Conservation (phyloP, 2,113 vertebrate species). For the Herpetotheres cachinnans region DNA sequence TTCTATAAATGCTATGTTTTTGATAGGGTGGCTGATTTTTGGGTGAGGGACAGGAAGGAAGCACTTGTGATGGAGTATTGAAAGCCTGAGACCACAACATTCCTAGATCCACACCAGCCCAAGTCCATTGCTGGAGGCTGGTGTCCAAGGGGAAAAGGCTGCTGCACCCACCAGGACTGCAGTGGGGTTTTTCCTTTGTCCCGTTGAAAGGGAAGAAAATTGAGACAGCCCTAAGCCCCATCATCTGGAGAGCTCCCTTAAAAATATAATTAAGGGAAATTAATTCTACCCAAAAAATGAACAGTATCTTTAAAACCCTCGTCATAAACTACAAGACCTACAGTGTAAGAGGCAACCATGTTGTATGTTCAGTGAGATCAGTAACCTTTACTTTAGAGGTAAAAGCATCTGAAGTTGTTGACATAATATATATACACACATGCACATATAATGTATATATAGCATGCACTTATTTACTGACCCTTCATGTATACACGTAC, state of each 20-base stretch:
- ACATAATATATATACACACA: background rate
- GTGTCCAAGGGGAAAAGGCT: background rate
- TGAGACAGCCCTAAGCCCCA: background rate
- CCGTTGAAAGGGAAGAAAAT: background rate
- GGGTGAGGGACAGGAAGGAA: background rate
- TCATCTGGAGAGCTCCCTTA: background rate
- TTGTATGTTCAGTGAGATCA: background rate
- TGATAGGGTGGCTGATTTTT: accelerated
- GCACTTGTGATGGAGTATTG: background rate
- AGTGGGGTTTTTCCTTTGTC: background rate
- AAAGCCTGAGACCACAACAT: background rate
- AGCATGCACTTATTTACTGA: background rate
- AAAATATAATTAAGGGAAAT: background rate
- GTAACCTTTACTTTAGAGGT: background rate
- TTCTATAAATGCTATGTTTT: background rate
- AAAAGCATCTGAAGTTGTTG: background rate
- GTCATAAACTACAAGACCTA: background rate
- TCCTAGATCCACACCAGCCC: background rate
- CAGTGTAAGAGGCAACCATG: background rate
- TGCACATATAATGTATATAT: accelerated
- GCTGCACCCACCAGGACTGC: background rate
- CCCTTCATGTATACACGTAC: background rate
- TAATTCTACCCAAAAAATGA: background rate
- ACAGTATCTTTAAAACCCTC: background rate
- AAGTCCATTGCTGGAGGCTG: background rate